These are phyloP conservation scores for Chondrilla cf. caribensis DNA, from an alignment of 37 sponge, comb jelly and placozoan species.

Conservation along the genomic window DNA sequence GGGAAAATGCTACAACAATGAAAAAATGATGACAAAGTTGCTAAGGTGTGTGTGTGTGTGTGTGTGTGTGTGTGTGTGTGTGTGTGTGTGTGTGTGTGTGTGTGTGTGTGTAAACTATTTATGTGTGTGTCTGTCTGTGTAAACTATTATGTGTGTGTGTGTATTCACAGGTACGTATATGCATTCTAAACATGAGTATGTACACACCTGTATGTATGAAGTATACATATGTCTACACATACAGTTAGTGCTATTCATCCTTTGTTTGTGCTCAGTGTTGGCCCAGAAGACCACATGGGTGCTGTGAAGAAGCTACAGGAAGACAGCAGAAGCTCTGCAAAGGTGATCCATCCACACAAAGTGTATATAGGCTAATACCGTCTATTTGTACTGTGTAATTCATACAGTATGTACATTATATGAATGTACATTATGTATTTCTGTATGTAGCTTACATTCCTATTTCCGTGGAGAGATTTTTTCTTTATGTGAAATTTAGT, in stretches of 20 bases:
- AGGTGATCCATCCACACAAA: too few relatives aligned
- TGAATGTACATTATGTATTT: neutral
- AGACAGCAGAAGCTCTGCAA: constrained; percentile 5
- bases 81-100: neutral
- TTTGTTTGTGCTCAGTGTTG: constrained; percentile 35
- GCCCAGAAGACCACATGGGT: constrained; percentile 64
- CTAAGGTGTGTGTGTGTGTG: constrained; percentile 62
- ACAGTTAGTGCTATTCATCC: neutral
- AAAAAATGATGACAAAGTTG: constrained; percentile 66
- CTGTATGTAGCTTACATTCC: constrained; percentile 1
- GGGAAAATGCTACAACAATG: constrained; percentile 40
- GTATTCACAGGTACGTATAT: too few relatives aligned
- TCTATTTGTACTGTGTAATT: neutral
- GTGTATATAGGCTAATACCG: too few relatives aligned
- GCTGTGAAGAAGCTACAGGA: constrained; percentile 57
- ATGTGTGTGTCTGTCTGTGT: neutral
- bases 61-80: constrained; percentile 8
- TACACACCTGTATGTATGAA: neutral
- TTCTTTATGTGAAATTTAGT: too few relatives aligned
- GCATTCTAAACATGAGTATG: too few relatives aligned
- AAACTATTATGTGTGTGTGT: too few relatives aligned
- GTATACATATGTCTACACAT: neutral
- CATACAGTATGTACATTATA: neutral
- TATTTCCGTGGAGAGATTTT: too few relatives aligned
- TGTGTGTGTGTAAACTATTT: constrained; percentile 1